phyloP scores from a whole-genome alignment of 2,888 invertebrate genomes.

The Pediacus dermestoides region DNA sequence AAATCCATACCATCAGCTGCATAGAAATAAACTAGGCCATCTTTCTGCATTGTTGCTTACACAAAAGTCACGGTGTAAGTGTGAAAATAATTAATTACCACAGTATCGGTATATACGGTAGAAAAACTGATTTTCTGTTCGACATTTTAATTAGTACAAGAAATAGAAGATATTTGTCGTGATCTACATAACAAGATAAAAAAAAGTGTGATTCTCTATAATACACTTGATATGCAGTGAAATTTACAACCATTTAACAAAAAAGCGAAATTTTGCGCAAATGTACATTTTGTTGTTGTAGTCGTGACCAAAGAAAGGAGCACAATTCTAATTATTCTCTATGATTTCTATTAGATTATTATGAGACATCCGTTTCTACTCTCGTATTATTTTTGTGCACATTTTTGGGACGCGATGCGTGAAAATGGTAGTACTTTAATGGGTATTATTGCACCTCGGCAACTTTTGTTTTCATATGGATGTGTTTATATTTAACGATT shows the following conservation, averaged over 20 bases:
- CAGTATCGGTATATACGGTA: no score
- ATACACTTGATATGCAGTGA: no score
- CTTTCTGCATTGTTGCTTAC: slow-evolving; percentile 11
- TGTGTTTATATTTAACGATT: no score
- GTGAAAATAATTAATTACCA: slow-evolving; percentile 1
- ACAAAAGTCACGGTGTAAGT: slow-evolving; percentile 10
- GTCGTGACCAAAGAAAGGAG: slow-evolving; percentile 21
- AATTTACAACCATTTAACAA: not conserved
- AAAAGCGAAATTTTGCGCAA: slow-evolving; percentile 6
- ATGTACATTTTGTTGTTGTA: slow-evolving; percentile 3
- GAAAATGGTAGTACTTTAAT: not conserved
- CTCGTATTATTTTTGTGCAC: no score
- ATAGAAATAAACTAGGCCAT: slow-evolving; percentile 13
- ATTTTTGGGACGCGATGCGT: not conserved
- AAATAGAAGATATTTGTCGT: not conserved
- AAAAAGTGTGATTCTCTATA: no score
- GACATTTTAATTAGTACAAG: slow-evolving; percentile 1
- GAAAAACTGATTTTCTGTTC: slow-evolving; percentile 2
- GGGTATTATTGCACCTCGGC: no score
- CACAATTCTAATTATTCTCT: slow-evolving; percentile 10
- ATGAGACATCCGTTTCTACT: not conserved
- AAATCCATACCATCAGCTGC: no score
- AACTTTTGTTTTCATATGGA: slow-evolving; percentile 2
- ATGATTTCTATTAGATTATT: slow-evolving; percentile 3
- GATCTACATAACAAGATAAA: not conserved